Conservation (phyloP, 2,888 invertebrate species). For the Octodonta nipae region DNA sequence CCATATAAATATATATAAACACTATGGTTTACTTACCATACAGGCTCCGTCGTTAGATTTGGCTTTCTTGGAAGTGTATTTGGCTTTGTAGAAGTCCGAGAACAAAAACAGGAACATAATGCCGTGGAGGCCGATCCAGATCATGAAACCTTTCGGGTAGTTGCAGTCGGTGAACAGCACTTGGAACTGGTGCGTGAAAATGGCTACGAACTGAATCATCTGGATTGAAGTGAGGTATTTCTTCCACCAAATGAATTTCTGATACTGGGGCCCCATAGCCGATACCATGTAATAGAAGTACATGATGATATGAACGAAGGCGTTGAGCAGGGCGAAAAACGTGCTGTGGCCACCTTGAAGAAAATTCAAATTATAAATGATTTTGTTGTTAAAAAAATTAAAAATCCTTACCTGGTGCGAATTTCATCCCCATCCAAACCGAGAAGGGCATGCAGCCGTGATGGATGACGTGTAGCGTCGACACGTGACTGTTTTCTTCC, state of each 20-base stretch:
- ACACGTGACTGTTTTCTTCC: slow-evolving; percentile 88
- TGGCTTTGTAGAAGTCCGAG: slow-evolving; percentile 84
- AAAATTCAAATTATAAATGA: slow-evolving; percentile 10
- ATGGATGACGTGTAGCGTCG: slow-evolving; percentile 84
- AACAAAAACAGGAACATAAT: slow-evolving; percentile 87
- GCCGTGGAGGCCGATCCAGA: slow-evolving; percentile 91
- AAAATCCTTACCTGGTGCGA: slow-evolving; percentile 65
- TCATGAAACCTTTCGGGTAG: slow-evolving; percentile 80
- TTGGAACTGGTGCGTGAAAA: slow-evolving; percentile 84
- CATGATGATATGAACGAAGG: slow-evolving; percentile 93
- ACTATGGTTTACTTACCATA: too few relatives aligned
- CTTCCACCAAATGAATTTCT: slow-evolving; percentile 96
- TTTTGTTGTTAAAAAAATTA: not conserved
- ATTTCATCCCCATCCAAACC: slow-evolving; percentile 89
- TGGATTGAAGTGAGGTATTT: slow-evolving; percentile 89
- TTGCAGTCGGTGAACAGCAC: slow-evolving; percentile 79
- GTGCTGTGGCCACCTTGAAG: slow-evolving; percentile 85
- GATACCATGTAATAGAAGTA: slow-evolving; percentile 94
- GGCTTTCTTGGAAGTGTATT: slow-evolving; percentile 43
- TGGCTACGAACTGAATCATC: slow-evolving; percentile 89
- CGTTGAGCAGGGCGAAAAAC: slow-evolving; percentile 86
- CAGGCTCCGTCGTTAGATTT: slow-evolving; percentile 41
- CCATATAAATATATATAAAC: too few relatives aligned
- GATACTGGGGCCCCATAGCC: slow-evolving; percentile 84
- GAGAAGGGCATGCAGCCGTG: slow-evolving; percentile 92